Evolutionary conservation across 2,888 invertebrate species (phyloP).

Genomic region (Galerucella pusilla): DNA sequence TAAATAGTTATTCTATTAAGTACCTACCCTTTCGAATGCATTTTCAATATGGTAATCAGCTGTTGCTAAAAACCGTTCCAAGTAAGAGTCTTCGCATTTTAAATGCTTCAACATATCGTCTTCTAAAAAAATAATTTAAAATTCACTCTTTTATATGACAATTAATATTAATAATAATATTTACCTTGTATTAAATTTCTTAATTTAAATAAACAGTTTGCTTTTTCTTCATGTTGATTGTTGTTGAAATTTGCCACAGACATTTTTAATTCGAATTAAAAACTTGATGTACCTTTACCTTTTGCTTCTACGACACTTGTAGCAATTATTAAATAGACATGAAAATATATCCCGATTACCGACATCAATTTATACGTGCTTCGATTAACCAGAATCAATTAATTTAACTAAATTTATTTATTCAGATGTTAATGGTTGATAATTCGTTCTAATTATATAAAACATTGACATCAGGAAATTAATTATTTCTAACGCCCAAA

Average conservation of each 20-base stretch:
- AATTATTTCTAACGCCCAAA: no score
- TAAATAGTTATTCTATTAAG: background rate
- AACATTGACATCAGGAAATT: no score
- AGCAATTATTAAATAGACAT: no score
- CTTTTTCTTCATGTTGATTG: constrained; percentile 21
- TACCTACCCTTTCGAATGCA: constrained; percentile 59
- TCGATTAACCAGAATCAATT: no score
- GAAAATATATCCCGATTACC: no score
- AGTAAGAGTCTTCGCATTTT: constrained; percentile 57
- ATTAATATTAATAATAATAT: background rate
- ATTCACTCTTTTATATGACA: background rate
- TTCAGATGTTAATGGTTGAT: no score
- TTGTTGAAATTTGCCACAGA: background rate
- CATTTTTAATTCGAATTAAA: background rate
- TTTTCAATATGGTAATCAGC: constrained; percentile 57
- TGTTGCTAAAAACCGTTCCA: constrained; percentile 58
- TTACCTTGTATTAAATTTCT: constrained; percentile 45
- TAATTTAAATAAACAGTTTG: constrained; percentile 37
- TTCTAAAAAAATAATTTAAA: constrained; percentile 47
- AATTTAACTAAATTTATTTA: no score
- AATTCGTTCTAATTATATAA: no score
- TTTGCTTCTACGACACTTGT: no score
- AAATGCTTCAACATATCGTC: constrained; percentile 52
- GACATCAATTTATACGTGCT: no score
- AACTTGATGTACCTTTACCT: no score